Base-by-base conservation (phyloP, 2,797 vertebrate genomes). In the Sus cebifrons region DNA sequence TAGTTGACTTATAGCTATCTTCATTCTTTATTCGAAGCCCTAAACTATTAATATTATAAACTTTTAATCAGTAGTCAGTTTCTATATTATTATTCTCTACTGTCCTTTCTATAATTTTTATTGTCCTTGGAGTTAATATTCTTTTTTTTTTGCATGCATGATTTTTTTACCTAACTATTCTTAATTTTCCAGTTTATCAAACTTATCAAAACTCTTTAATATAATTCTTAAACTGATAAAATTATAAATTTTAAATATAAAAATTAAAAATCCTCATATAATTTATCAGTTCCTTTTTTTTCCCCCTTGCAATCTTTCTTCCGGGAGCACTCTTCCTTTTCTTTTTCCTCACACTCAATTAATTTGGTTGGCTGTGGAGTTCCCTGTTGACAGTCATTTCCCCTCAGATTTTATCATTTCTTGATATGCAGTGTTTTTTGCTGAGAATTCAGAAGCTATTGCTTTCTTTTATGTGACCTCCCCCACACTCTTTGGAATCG, bases 41-140 rank as follows among this genome's bases (percentile, higher is more conserved):
- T 77, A 77, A 92, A 49, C 15, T 91, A 77, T 9, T 74, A 79
- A 75, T 93, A 77, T 79, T 71, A 71, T 7, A 75, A 85, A 79
- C 32, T 71, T 71, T 75, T 17, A 75, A 62, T 75, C 60, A 17
- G 6, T 77, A 32, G 9, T 49, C 11, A 40, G 12, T 81, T 54
- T 88, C 77, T 70, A 23, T 56, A 67, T 52, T 73, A 64, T 60
- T 16, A 58, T 27, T 78, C 29, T 67, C 15, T 82, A 27, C 36
- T 52, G 0, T 58, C 13, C 10, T 52, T 71, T 87, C 21, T 27
- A n/a, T 8, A 86, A 64, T 27, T 65, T 82, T 40, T 54, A 65
- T 58, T 82, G 49, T 67, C 78, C 12, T 58, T 67, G 3, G 5
- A 86, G 36, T 82, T 92, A 73, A 60, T 65, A 27, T 82, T 82